Percentiles rank a stretch among this genome's conserved stretches.
Evolutionary conservation across 2,113 vertebrate species (phyloP).

Genomic region (Jaculus jaculus): DNA sequence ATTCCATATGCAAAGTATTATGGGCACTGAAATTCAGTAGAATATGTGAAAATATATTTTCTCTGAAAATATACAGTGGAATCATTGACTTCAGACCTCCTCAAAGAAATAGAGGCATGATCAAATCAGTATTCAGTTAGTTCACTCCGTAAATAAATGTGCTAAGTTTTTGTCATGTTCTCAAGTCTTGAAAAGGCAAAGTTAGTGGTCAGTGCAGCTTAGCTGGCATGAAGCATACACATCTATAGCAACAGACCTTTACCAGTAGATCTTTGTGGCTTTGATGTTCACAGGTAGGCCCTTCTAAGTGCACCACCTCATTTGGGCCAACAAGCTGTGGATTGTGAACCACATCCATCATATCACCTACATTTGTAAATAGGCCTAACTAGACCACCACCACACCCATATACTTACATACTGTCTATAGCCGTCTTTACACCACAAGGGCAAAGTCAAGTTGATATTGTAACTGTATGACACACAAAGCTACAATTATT

Average conservation of each 20-base stretch:
- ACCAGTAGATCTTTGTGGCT: not conserved
- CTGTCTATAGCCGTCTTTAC: not conserved
- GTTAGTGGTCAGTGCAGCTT: not conserved
- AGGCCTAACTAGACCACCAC: not conserved
- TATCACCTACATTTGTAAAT: not conserved
- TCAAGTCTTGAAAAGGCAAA: not conserved
- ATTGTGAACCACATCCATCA: not conserved
- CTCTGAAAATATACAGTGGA: not conserved
- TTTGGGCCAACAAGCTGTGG: not conserved
- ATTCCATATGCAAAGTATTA: not conserved
- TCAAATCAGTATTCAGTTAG: not conserved
- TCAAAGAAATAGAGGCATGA: not conserved
- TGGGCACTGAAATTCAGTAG: not conserved
- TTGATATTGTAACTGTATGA: not conserved
- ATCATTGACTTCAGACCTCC: constrained; percentile 20
- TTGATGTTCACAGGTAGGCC: not conserved
- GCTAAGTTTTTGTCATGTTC: not conserved
- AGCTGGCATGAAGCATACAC: not conserved
- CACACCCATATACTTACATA: not conserved
- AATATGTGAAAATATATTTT: not conserved
- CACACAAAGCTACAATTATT: not conserved
- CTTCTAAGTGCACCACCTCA: not conserved
- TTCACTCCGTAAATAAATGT: not conserved
- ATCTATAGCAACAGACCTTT: not conserved
- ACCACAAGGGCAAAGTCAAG: not conserved